Evolutionary conservation across 2,888 invertebrate genomes (phyloP).

Genomic region (Chouioia cunea): DNA sequence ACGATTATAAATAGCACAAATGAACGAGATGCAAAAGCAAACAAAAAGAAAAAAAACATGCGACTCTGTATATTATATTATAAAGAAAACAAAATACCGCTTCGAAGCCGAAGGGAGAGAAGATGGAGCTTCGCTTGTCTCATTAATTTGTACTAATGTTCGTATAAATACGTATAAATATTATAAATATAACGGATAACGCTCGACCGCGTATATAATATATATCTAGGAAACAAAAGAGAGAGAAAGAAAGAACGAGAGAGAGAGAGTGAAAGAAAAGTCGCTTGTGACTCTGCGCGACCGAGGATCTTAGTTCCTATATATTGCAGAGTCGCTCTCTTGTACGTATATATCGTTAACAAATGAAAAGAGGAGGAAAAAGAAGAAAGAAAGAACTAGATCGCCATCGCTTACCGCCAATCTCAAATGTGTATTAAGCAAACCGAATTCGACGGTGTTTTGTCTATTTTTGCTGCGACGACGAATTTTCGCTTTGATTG

Average conservation of each 20-base stretch:
- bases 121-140: slow-evolving; percentile 40
- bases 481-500: no score
- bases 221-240: slow-evolving; percentile 16
- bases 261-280: background rate
- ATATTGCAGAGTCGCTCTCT: slow-evolving; percentile 1
- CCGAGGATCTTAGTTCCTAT: no score
- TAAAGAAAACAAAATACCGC: slow-evolving; percentile 42
- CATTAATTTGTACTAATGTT: slow-evolving; percentile 45
- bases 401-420: no score
- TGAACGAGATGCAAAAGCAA: slow-evolving; percentile 47
- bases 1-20: slow-evolving; percentile 68
- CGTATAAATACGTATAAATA: slow-evolving; percentile 13
- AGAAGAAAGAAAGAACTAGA: background rate
- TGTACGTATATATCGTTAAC: background rate
- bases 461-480: no score
- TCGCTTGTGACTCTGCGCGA: no score
- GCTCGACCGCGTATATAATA: slow-evolving; percentile 34
- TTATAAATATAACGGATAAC: slow-evolving; percentile 28
- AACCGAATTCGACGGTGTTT: no score
- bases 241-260: background rate
- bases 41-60: slow-evolving; percentile 11
- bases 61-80: slow-evolving; percentile 61
- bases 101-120: background rate
- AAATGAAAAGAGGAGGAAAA: background rate
- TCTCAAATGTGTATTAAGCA: no score